phyloP scores from a whole-genome alignment of 2,113 vertebrate species.

The Anoura caudifer region DNA sequence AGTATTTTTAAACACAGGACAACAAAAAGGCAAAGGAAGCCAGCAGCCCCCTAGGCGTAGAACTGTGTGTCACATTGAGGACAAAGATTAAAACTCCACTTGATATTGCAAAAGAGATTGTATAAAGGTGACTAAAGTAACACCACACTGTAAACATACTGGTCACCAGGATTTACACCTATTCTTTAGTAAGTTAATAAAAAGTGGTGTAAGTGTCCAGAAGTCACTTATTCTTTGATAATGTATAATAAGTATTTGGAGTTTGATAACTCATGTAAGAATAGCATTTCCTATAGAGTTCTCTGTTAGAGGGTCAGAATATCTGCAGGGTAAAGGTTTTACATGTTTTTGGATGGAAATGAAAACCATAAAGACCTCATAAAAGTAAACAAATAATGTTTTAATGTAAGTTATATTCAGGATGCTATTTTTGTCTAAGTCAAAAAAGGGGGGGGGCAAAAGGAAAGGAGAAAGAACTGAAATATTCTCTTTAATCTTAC shows the following conservation, averaged over 20 bases:
- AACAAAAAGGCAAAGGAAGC: not conserved
- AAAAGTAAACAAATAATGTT: not conserved
- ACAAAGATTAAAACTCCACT: not conserved
- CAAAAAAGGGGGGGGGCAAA: not conserved
- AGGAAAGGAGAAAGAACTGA: not conserved
- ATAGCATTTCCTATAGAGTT: not conserved
- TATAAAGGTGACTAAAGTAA: slow-evolving; percentile 13
- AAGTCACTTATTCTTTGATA: slow-evolving; percentile 11
- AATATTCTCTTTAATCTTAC: not conserved
- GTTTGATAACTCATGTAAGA: slow-evolving; percentile 43
- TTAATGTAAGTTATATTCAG: slow-evolving; percentile 1
- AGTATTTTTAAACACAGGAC: not conserved
- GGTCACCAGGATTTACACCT: slow-evolving; percentile 1
- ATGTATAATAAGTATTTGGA: not conserved
- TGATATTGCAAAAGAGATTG: slow-evolving; percentile 26
- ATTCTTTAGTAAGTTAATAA: slow-evolving; percentile 17
- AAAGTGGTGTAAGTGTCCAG: not conserved
- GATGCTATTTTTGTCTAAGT: not conserved
- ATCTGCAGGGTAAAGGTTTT: slow-evolving; percentile 17
- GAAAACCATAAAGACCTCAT: not conserved
- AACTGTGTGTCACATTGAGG: not conserved
- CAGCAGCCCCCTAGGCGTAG: not conserved
- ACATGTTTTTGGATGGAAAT: not conserved
- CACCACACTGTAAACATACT: not conserved
- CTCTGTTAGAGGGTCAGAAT: not conserved